These are phyloP conservation scores for Synanthedon myopaeformis DNA, from an alignment of 2,888 invertebrate species.

Conservation along the genomic window DNA sequence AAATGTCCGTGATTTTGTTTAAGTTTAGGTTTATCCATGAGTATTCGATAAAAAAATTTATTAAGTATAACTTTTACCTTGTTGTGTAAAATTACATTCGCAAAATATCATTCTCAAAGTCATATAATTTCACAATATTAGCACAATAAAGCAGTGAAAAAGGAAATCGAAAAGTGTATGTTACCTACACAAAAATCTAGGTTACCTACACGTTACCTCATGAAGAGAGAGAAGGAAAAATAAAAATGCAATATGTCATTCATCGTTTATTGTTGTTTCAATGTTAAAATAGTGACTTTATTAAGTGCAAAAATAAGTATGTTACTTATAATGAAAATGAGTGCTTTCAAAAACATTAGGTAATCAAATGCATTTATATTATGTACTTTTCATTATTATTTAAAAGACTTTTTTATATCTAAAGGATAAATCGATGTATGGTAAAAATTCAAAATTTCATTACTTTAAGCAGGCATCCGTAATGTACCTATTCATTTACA, in stretches of 20 bases:
- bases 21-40: too few relatives aligned
- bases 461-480: background rate
- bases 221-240: background rate
- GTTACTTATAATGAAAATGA: slow-evolving; percentile 45
- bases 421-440: background rate
- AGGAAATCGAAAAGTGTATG: too few relatives aligned
- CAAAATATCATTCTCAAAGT: too few relatives aligned
- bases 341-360: slow-evolving; percentile 43
- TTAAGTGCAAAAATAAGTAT: slow-evolving; percentile 64
- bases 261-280: slow-evolving; percentile 54
- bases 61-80: too few relatives aligned
- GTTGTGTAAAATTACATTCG: too few relatives aligned
- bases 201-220: too few relatives aligned
- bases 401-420: background rate
- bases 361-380: slow-evolving; percentile 16
- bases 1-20: too few relatives aligned
- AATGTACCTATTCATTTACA: background rate
- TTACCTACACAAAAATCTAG: too few relatives aligned
- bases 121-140: too few relatives aligned
- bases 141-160: too few relatives aligned
- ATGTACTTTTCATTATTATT: background rate
- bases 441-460: background rate
- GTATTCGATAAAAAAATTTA: too few relatives aligned
- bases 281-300: slow-evolving; percentile 65
- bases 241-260: background rate